Conservation (phyloP, 2,888 invertebrate species). For the Ichneumoninae sp. region DNA sequence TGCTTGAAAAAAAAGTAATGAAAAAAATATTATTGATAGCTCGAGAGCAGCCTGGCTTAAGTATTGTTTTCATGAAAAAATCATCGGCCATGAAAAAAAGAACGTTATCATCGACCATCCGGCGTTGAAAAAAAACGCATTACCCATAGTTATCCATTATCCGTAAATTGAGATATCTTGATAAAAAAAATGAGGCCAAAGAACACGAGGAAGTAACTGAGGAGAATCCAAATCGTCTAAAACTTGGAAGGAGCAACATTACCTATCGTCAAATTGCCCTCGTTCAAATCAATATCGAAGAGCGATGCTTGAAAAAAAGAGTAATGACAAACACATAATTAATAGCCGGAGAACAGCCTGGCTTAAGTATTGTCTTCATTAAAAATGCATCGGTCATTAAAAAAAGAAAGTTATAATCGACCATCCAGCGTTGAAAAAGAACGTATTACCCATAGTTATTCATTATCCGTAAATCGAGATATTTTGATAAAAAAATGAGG, state of each 20-base stretch:
- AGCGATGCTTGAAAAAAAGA: too few species aligned
- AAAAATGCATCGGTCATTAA: background rate
- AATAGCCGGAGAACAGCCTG: background rate
- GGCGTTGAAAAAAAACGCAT: background rate
- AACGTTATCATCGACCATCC: background rate
- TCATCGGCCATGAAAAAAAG: background rate
- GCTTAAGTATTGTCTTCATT: background rate
- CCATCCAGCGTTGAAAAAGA: background rate
- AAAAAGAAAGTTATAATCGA: background rate
- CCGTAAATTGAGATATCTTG: background rate
- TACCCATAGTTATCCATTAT: background rate
- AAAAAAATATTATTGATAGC: background rate
- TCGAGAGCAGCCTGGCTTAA: background rate
- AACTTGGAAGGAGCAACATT: too few species aligned
- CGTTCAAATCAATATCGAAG: too few species aligned
- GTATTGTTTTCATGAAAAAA: background rate
- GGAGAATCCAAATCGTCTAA: too few species aligned
- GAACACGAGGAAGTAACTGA: background rate
- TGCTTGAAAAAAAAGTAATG: too few species aligned
- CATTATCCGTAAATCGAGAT: conserved; percentile 5
- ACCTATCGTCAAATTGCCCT: too few species aligned
- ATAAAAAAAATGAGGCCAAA: background rate
- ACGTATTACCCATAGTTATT: background rate
- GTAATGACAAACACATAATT: background rate
- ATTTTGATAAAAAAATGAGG: background rate